Conservation (phyloP, 1,140 invertebrate species). For the Danaus melanippus region DNA sequence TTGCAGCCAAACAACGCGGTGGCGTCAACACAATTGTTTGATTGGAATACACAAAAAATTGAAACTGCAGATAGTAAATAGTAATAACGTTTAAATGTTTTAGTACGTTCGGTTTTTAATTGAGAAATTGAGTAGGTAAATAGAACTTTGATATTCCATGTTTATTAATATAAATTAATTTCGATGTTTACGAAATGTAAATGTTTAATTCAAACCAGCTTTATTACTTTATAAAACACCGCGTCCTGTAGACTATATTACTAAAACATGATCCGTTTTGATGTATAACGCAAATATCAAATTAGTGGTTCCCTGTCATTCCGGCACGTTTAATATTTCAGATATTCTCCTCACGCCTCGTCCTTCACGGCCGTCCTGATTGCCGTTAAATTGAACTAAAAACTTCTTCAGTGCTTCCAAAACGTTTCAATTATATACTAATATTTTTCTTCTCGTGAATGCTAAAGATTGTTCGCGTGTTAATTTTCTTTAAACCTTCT, state of each 20-base stretch:
- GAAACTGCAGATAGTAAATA: conserved; percentile 33
- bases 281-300: conserved; percentile 33
- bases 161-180: background rate
- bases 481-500: conserved; percentile 21
- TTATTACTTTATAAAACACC: background rate
- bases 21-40: conserved; percentile 46
- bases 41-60: conserved; percentile 43
- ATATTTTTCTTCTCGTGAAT: conserved; percentile 10
- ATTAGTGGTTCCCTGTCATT: conserved; percentile 40
- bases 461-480: conserved; percentile 15
- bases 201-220: too few relatives aligned
- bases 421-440: conserved; percentile 59
- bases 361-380: conserved; percentile 65
- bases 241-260: conserved; percentile 3
- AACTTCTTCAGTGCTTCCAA: conserved; percentile 64
- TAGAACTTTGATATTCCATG: background rate
- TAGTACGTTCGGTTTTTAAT: conserved; percentile 1
- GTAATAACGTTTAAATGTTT: conserved; percentile 16
- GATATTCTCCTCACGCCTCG: conserved; percentile 58
- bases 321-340: conserved; percentile 66
- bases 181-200: too few relatives aligned
- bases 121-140: conserved; percentile 5
- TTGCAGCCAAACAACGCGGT: conserved; percentile 44
- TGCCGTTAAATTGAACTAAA: conserved; percentile 70
- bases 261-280: conserved; percentile 20